Percentiles rank a stretch among this genome's conserved stretches.
These are phyloP conservation scores for Denticeps clupeoides DNA, from an alignment of 2,797 vertebrate species.

Conservation along the genomic window DNA sequence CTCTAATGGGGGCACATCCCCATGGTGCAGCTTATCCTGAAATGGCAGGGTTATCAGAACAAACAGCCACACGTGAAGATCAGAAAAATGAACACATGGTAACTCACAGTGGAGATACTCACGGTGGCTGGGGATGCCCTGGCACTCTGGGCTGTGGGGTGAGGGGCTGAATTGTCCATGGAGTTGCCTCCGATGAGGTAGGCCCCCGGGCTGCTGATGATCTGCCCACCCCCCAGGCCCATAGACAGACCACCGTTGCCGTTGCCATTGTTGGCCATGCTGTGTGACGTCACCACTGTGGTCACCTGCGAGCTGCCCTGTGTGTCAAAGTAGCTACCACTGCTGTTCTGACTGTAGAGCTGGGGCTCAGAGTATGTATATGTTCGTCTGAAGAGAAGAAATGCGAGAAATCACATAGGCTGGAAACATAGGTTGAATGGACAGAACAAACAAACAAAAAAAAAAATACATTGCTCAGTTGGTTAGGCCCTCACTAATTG, in stretches of 20 bases:
- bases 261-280: conserved; percentile 76
- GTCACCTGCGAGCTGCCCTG: conserved; percentile 84
- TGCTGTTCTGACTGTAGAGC: conserved; percentile 84
- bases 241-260: conserved; percentile 82
- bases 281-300: conserved; percentile 79
- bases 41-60: too few relatives aligned
- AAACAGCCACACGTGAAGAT: not conserved
- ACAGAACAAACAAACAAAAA: too few relatives aligned
- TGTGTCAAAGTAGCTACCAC: conserved; percentile 85
- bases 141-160: conserved; percentile 78
- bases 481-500: too few relatives aligned
- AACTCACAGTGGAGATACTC: conserved; percentile 35
- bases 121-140: conserved; percentile 94
- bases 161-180: conserved; percentile 77
- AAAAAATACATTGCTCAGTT: too few relatives aligned
- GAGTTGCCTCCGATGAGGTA: conserved; percentile 82
- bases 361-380: conserved; percentile 89
- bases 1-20: too few relatives aligned
- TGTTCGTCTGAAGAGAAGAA: conserved; percentile 63
- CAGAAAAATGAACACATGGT: not conserved
- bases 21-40: too few relatives aligned
- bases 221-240: conserved; percentile 81
- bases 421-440: too few relatives aligned
- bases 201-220: conserved; percentile 80
- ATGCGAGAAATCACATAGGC: too few relatives aligned